Percentiles rank a stretch among this genome's conserved stretches.
These are phyloP conservation scores for Drosophila anceps DNA, from an alignment of 2,888 invertebrate species.

Conservation along the genomic window DNA sequence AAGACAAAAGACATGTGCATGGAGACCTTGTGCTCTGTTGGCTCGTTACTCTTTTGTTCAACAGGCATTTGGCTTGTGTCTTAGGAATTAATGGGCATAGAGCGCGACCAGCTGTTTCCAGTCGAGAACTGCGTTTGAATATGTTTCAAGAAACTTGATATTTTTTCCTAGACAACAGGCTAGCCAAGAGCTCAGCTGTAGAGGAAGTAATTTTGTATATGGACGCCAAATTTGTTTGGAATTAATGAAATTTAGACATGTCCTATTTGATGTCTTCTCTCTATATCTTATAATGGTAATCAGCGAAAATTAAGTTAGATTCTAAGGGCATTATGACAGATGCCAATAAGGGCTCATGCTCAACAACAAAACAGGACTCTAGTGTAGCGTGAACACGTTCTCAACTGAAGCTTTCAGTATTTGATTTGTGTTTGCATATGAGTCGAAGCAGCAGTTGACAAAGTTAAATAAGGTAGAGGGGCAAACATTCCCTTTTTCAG, in stretches of 20 bases:
- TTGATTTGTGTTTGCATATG: conserved; percentile 45
- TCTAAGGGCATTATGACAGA: conserved; percentile 63
- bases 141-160: conserved; percentile 68
- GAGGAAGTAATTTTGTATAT: conserved; percentile 74
- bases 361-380: conserved; percentile 17
- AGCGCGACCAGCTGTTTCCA: conserved; percentile 53
- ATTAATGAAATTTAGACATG: conserved; percentile 77
- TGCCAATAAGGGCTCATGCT: conserved; percentile 34
- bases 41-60: conserved; percentile 75
- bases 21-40: conserved; percentile 28
- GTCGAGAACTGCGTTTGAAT: conserved; percentile 60
- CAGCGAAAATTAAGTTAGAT: conserved; percentile 75
- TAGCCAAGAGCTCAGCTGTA: conserved; percentile 20
- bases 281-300: conserved; percentile 68
- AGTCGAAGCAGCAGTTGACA: conserved; percentile 5
- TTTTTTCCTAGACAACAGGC: conserved; percentile 52
- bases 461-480: conserved; percentile 3
- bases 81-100: conserved; percentile 58
- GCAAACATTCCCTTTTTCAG: background rate
- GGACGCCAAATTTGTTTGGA: conserved; percentile 75
- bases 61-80: conserved; percentile 48
- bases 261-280: conserved; percentile 48
- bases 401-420: conserved; percentile 38
- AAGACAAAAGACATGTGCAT: conserved; percentile 77
- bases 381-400: conserved; percentile 31